Evolutionary conservation across 1,140 invertebrate species (phyloP), one percentile per base, ranked within the genome.

Genomic region (Halictus rubicundus): DNA sequence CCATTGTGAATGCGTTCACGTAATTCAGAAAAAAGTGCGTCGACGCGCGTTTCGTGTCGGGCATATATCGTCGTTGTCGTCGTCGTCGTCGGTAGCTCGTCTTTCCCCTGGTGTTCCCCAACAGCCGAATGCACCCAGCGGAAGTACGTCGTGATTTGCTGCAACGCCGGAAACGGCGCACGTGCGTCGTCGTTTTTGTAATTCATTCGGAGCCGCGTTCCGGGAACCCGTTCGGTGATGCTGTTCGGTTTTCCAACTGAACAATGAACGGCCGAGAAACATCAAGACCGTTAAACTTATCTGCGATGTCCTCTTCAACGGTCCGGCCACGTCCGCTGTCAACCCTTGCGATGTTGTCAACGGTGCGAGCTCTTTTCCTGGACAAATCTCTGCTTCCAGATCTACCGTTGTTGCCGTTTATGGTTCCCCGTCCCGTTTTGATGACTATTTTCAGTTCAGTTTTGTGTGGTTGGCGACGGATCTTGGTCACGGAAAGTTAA

Each of bases 161-260:
- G 42, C 70, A 68, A 77, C 81, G 82, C 85, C 86, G 85, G 85
- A 87, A 87, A 66, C 85, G 78, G 69, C 79, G 85, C 85, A 86
- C 85, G 84, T 86, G 85, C 84, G 84, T 76, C 73, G 85, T 72
- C 81, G 82, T 87, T 83, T 86, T 80, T 60, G 21, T 78, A 46
- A 68, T 85, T 83, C 70, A 84, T 84, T 84, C 83, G n/a, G 2
- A 32, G 21, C 27, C 66, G 73, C 63, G 84, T 84, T 84, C 84
- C 46, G 23, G 60, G 84, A 81, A 85, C 71, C 74, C 65, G 63
- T 84, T 81, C 46, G 72, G 60, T 2, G 78, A 81, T 66, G 73
- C 64, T 70, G 69, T n/a, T 57, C 54, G 2, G 8, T 65, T 77
- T 46, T 46, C 42, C 54, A 5, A 54, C 52, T 66, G 66, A 32